These are phyloP conservation scores for Allophyes oxyacanthae DNA, from an alignment of 2,888 invertebrate genomes.

Conservation along the genomic window DNA sequence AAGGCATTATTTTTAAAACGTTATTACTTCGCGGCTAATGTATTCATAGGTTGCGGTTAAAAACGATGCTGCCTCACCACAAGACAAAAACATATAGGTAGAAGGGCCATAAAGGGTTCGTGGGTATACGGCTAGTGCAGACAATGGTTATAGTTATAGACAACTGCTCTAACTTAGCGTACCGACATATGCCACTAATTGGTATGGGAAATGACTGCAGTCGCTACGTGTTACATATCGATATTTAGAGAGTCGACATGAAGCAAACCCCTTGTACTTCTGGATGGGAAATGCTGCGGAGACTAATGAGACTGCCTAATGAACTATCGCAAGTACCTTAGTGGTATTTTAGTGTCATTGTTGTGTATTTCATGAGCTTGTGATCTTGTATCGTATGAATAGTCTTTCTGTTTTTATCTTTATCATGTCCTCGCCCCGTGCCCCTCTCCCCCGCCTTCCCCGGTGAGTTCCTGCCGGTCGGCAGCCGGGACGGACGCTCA, in stretches of 20 bases:
- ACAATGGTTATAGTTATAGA: neutral
- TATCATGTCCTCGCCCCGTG: conserved; percentile 1
- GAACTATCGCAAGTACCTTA: no score
- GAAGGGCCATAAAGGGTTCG: conserved; percentile 9
- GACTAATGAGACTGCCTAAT: no score
- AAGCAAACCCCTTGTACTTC: no score
- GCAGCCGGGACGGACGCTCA: conserved; percentile 44
- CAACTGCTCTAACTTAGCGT: no score
- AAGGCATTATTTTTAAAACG: conserved; percentile 60
- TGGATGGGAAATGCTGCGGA: no score
- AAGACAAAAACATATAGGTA: neutral
- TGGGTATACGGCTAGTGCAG: no score
- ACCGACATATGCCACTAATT: no score
- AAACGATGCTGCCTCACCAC: conserved; percentile 4
- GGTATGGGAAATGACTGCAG: no score
- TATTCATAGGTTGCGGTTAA: conserved; percentile 64
- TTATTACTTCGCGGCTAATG: conserved; percentile 60
- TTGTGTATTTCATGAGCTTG: neutral
- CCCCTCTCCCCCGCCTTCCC: conserved; percentile 4
- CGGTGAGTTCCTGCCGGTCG: neutral
- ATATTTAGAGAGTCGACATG: no score
- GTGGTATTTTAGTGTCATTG: no score
- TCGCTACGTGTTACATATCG: no score
- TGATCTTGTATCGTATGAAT: neutral
- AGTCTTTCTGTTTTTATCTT: neutral